A percentile compares a stretch with the other conserved stretches of the same genome.
These are phyloP conservation scores for Oxycera nigricornis DNA, from an alignment of 2,888 invertebrate genomes.

Conservation along the genomic window DNA sequence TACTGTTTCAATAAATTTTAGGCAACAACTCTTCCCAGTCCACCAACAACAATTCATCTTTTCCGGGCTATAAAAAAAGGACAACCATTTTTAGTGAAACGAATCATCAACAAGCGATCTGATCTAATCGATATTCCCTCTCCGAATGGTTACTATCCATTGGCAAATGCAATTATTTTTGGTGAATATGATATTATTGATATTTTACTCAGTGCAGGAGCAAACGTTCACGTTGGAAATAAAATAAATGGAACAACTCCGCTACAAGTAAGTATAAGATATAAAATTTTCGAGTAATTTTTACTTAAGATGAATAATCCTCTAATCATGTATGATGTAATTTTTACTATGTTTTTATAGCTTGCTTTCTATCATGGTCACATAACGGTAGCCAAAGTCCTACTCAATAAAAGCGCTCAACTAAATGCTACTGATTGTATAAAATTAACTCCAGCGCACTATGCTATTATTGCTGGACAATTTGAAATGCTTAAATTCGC, in stretches of 20 bases:
- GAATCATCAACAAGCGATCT: conserved; percentile 56
- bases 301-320: no score
- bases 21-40: conserved; percentile 55
- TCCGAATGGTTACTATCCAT: conserved; percentile 57
- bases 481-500: conserved; percentile 58
- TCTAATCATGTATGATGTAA: no score
- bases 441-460: conserved; percentile 59
- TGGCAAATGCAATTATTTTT: conserved; percentile 59
- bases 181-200: conserved; percentile 59
- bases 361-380: conserved; percentile 59
- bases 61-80: conserved; percentile 59
- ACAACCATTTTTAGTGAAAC: conserved; percentile 59
- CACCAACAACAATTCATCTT: conserved; percentile 56
- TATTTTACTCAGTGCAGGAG: conserved; percentile 56
- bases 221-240: conserved; percentile 57
- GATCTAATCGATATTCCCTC: conserved; percentile 57
- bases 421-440: conserved; percentile 57
- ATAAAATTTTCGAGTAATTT: background rate
- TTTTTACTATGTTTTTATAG: conserved; percentile 50
- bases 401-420: conserved; percentile 59
- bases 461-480: conserved; percentile 59
- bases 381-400: conserved; percentile 57
- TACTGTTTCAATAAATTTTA: conserved; percentile 41
- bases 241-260: conserved; percentile 56
- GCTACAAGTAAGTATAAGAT: conserved; percentile 54